Conservation (phyloP, 2,113 vertebrate genomes). For the Sander lucioperca region DNA sequence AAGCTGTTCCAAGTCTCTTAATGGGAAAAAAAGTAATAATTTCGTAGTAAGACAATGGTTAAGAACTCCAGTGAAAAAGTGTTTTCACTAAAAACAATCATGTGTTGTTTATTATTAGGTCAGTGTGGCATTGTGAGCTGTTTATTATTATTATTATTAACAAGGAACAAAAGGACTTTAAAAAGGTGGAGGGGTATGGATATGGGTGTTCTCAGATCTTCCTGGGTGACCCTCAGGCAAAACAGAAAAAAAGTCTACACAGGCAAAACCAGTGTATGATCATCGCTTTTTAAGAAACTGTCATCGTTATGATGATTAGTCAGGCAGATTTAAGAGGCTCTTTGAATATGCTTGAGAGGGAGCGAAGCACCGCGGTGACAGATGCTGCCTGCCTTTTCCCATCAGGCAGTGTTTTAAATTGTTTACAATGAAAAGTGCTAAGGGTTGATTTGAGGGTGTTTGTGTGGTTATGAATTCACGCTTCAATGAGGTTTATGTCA, state of each 20-base stretch:
- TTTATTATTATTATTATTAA: slow-evolving; percentile 28
- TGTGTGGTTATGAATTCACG: slow-evolving; percentile 8
- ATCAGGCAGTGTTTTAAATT: slow-evolving; percentile 26
- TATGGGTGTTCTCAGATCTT: slow-evolving; percentile 55
- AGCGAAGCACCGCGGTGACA: slow-evolving; percentile 9
- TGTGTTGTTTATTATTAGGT: neutral
- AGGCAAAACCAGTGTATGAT: slow-evolving; percentile 59
- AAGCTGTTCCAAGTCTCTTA: slow-evolving; percentile 23
- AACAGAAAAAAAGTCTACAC: slow-evolving; percentile 46
- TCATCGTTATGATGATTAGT: slow-evolving; percentile 61
- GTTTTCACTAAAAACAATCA: neutral
- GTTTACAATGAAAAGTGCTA: slow-evolving; percentile 47
- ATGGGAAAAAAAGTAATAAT: slow-evolving; percentile 1
- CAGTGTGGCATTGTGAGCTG: neutral
- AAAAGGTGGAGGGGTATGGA: slow-evolving; percentile 1
- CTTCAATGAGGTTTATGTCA: slow-evolving; percentile 25
- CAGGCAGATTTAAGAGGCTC: slow-evolving; percentile 48
- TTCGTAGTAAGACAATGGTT: neutral
- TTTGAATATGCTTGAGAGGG: slow-evolving; percentile 40
- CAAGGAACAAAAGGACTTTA: slow-evolving; percentile 38
- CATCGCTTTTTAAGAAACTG: slow-evolving; percentile 55
- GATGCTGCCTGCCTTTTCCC: slow-evolving; percentile 24
- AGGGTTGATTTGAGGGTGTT: slow-evolving; percentile 50
- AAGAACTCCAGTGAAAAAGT: neutral
- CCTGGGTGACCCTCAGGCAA: slow-evolving; percentile 59